Percentiles rank a stretch among this genome's conserved stretches.
phyloP scores from a whole-genome alignment of 2,113 vertebrate genomes.

The Lepisosteus oculatus region DNA sequence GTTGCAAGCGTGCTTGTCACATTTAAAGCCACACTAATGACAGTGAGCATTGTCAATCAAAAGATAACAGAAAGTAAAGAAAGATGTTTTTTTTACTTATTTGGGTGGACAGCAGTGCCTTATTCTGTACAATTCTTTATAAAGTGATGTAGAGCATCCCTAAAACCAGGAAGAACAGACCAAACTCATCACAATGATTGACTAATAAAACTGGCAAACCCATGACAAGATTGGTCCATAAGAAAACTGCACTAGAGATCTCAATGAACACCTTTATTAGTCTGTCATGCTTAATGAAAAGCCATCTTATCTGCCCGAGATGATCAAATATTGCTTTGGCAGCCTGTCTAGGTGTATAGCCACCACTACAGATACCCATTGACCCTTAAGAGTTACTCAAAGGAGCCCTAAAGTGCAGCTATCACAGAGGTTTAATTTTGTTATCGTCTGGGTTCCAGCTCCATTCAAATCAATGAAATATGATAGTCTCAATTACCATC shows the following conservation, averaged over 20 bases:
- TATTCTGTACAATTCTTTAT: too few species aligned
- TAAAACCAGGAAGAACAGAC: not conserved
- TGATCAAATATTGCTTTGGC: conserved; percentile 3
- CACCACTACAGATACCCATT: conserved; percentile 33
- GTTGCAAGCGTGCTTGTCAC: too few species aligned
- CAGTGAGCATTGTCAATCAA: too few species aligned
- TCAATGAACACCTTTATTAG: conserved; percentile 25
- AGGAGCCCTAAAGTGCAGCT: conserved; percentile 40
- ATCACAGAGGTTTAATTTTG: conserved; percentile 54
- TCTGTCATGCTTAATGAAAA: conserved; percentile 32
- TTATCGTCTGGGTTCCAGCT: conserved; percentile 20
- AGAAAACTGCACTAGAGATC: not conserved
- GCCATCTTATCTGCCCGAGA: conserved; percentile 26
- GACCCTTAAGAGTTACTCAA: conserved; percentile 61
- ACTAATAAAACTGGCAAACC: too few species aligned
- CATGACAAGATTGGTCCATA: not conserved
- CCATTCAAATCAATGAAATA: conserved; percentile 6
- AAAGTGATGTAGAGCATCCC: too few species aligned
- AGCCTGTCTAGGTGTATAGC: conserved; percentile 17
- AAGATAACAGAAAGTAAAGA: too few species aligned
- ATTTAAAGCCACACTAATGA: too few species aligned
- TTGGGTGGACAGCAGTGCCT: too few species aligned
- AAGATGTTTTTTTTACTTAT: too few species aligned
- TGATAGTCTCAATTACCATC: conserved; percentile 2
- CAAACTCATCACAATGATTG: not conserved